phyloP scores from a whole-genome alignment of 2,888 invertebrate species.

The Charanyca ferruginea region DNA sequence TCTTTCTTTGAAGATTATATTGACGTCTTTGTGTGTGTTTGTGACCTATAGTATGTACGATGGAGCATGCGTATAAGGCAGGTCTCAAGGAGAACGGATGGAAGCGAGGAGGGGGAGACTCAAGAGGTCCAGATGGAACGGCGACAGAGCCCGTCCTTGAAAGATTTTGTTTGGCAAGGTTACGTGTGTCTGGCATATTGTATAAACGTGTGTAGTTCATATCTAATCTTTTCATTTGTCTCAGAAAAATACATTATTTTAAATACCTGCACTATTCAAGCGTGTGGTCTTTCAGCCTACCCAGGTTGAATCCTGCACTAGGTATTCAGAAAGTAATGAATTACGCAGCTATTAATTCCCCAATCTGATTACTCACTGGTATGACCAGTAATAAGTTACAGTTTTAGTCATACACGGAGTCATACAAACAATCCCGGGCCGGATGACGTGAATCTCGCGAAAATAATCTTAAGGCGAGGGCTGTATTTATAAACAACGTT shows the following conservation, averaged over 20 bases:
- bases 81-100: constrained; percentile 60
- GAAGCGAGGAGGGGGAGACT: constrained; percentile 68
- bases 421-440: constrained; percentile 81
- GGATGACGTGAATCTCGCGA: constrained; percentile 85
- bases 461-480: constrained; percentile 80
- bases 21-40: constrained; percentile 68
- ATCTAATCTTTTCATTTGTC: constrained; percentile 17
- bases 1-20: constrained; percentile 68
- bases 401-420: constrained; percentile 85
- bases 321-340: too few relatives aligned
- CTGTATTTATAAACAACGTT: constrained; percentile 81
- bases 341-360: constrained; percentile 52
- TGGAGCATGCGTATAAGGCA: constrained; percentile 74
- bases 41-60: constrained; percentile 37
- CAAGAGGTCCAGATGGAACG: constrained; percentile 74
- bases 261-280: neutral
- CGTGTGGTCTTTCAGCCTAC: neutral
- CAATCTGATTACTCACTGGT: constrained; percentile 78
- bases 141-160: constrained; percentile 78
- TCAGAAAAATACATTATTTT: neutral
- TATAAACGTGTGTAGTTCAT: constrained; percentile 14
- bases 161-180: constrained; percentile 77
- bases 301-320: too few relatives aligned
- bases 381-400: constrained; percentile 74
- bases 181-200: constrained; percentile 64